Evolutionary conservation across 2,888 invertebrate species (phyloP), one percentile per base, ranked within the genome.

Genomic region (Drosophila birchii): DNA sequence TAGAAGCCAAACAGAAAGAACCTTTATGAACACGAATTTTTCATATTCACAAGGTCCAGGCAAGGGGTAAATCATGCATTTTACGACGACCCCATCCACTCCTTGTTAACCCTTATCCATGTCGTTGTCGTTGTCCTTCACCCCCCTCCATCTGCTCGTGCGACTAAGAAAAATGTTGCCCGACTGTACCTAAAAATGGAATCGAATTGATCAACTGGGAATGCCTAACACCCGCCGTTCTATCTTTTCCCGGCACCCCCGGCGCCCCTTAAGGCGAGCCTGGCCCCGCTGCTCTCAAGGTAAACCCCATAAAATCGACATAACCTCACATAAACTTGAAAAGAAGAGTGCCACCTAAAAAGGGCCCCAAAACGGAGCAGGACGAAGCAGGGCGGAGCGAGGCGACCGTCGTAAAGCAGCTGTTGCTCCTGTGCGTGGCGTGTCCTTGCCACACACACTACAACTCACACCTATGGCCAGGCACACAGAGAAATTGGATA

Each of bases 371-470:
- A 53, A 53, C 18, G 68, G 59, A 68, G 73, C 45, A 34, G 18
- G 11, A 53, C 18, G 68, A 56, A 68, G 73, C 45, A 34, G 18
- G 11, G 54, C 43, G 34, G 18, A 29, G 1, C 45, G 45, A n/a
- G 39, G 73, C 71, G 63, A 53, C 54, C 54, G 55, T 67, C 58
- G 66, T 72, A 41, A 54, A 77, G 71, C 86, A 81, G 84, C 79
- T 86, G 81, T 81, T 81, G 82, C 81, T 70, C 60, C 47, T 53
- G 55, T 78, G 84, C 82, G 80, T 76, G 80, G 64, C 76, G 45
- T 67, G 78, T 72, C 75, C 75, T 66, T 63, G 53, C 56, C 63
- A 44, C 34, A 12, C 34, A 12, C 34, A 34, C 34, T 34, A 38
- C 38, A 20, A 23, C 44, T 44, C 23, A 55, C n/a, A 44, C 16